Conservation (phyloP, 1,140 invertebrate species). For the Vanessa tameamea region DNA sequence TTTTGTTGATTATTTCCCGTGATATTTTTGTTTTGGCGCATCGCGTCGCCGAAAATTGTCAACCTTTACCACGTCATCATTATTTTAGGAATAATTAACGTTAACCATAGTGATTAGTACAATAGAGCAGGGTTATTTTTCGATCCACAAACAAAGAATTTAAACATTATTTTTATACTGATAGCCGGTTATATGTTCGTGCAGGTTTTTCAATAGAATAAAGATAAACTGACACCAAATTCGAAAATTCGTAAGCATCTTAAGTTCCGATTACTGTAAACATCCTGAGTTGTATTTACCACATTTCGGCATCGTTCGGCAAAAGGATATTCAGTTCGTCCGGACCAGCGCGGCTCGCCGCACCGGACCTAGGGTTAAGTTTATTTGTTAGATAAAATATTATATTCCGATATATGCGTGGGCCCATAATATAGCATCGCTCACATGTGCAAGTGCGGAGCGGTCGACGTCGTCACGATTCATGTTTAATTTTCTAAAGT, state of each 20-base stretch:
- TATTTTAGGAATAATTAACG: slow-evolving; percentile 79
- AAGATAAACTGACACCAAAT: slow-evolving; percentile 67
- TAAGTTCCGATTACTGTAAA: slow-evolving; percentile 66
- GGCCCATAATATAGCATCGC: slow-evolving; percentile 36
- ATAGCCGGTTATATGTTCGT: slow-evolving; percentile 78
- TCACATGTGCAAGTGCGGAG: slow-evolving; percentile 49
- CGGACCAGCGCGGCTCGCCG: slow-evolving; percentile 48
- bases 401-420: slow-evolving; percentile 68
- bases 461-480: slow-evolving; percentile 43
- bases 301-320: slow-evolving; percentile 73
- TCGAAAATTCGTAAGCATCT: slow-evolving; percentile 74
- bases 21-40: slow-evolving; percentile 54
- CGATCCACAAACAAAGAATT: slow-evolving; percentile 77
- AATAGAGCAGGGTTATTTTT: slow-evolving; percentile 81
- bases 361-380: slow-evolving; percentile 75
- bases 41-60: slow-evolving; percentile 68
- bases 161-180: slow-evolving; percentile 79
- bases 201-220: slow-evolving; percentile 76
- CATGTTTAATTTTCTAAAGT: slow-evolving; percentile 42
- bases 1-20: slow-evolving; percentile 56
- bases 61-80: slow-evolving; percentile 78
- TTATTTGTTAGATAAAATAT: slow-evolving; percentile 78
- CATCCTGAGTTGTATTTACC: slow-evolving; percentile 70
- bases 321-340: slow-evolving; percentile 62
- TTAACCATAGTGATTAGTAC: slow-evolving; percentile 79